Base-by-base conservation (phyloP, 2,888 invertebrate species). In the Melieria picta region DNA sequence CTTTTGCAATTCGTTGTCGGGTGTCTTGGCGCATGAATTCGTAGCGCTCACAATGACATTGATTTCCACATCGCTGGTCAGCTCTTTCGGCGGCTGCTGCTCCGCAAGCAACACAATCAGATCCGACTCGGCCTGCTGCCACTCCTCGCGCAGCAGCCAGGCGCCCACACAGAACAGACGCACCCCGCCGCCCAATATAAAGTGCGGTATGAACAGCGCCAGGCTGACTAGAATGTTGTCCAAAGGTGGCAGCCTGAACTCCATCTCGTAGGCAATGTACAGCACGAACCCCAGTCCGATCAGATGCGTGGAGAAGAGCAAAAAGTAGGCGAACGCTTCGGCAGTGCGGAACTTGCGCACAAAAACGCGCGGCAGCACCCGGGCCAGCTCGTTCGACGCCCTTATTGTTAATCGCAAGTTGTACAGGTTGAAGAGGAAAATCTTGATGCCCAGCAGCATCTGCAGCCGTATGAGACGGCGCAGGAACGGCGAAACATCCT, bases 141-240 rank as follows among this genome's bases (percentile, higher is more conserved):
- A 46, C 9, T 81, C 76, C 6, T 65, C 66, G 1, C 77, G 72
- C 1, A 78, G 69, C 1, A 85, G 55, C 80, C 82, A 85, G 9
- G 77, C 74, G 13, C 78, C 50, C 3, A 80, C 62, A 42, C 73
- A 77, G 13, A 77, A 74, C 4, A 78, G 48, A 11, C 77, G 75
- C 7, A 78, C 52, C 3, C 77, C 74, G 2, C 82, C 81, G 6
- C 80, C 81, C 3, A 85, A 69, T 6, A 78, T 69, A 45, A 81
- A 75, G 48, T 85, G 86, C 0, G 85, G 85, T 52, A 86, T 68
- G 56, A 83, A 83, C 11, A 86, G 75, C 1, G 84, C 86, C 10
- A 74, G 7, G 5, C 74, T 78, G 5, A 83, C 76, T 79, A 85
- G 80, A 7, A 79, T 72, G 43, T 83, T 79, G 55, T 81, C 78